Conservation (phyloP, 2,797 vertebrate genomes). For the Xerus rutilus region DNA sequence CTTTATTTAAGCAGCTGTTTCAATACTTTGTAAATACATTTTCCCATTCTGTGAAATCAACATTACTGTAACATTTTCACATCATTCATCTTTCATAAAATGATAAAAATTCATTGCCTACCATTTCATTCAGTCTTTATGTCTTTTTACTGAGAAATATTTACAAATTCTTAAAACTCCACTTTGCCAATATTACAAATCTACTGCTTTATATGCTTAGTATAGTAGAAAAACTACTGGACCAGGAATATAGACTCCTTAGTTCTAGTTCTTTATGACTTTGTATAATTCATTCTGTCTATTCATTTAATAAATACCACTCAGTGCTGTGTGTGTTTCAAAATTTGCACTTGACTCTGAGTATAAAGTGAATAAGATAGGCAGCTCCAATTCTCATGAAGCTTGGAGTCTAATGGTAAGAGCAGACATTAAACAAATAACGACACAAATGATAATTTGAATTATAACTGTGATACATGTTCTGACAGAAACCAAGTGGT, state of each 20-base stretch:
- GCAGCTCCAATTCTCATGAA: background rate
- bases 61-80: conserved; percentile 33
- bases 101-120: background rate
- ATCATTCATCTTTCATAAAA: conserved; percentile 45
- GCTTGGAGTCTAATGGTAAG: background rate
- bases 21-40: conserved; percentile 22
- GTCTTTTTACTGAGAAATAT: conserved; percentile 32
- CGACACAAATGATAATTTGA: background rate
- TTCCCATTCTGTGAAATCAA: conserved; percentile 38
- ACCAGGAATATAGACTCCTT: background rate
- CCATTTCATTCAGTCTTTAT: conserved; percentile 28
- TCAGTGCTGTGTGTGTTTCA: background rate
- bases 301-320: background rate
- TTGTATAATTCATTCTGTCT: background rate
- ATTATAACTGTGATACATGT: background rate
- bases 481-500: background rate
- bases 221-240: background rate
- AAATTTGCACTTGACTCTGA: background rate
- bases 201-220: background rate
- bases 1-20: conserved; percentile 43
- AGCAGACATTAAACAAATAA: background rate
- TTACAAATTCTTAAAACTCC: conserved; percentile 37
- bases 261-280: background rate
- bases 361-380: background rate
- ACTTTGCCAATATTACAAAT: background rate